Conservation (phyloP, 2,888 invertebrate species). For the Linnaemya tessellans region DNA sequence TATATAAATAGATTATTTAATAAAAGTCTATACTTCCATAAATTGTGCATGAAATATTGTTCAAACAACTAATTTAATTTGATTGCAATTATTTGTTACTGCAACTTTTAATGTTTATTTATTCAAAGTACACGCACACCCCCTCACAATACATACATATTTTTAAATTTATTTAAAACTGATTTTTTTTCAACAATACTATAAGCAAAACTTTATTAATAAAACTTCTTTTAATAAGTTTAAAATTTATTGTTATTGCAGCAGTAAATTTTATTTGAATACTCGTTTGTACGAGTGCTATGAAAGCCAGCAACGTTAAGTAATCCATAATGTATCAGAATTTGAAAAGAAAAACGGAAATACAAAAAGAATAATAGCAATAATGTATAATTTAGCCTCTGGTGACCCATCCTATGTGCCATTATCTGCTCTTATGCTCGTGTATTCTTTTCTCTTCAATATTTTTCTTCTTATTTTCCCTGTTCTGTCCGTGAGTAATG, state of each 20-base stretch:
- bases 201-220: not conserved
- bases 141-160: not conserved
- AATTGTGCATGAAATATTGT: conserved; percentile 23
- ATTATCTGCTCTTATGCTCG: conserved; percentile 60
- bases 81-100: conserved; percentile 50
- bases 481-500: conserved; percentile 67
- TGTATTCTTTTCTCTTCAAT: conserved; percentile 31
- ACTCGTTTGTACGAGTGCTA: not conserved
- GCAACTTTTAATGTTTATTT: conserved; percentile 47
- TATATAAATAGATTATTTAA: conserved; percentile 43
- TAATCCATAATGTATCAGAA: conserved; percentile 12
- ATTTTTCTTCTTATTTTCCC: conserved; percentile 13
- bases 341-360: conserved; percentile 11
- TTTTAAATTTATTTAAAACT: not conserved
- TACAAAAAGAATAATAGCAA: conserved; percentile 39
- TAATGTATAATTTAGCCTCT: conserved; percentile 64
- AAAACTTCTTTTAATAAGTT: conserved; percentile 27
- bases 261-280: conserved; percentile 34
- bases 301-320: not conserved
- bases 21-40: not conserved
- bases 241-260: conserved; percentile 47
- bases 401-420: conserved; percentile 69
- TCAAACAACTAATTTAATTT: conserved; percentile 51
- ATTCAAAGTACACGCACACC: not conserved
- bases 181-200: not conserved